These are phyloP conservation scores for Sarcophaga carnaria DNA, from an alignment of 2,888 invertebrate genomes.

Conservation along the genomic window DNA sequence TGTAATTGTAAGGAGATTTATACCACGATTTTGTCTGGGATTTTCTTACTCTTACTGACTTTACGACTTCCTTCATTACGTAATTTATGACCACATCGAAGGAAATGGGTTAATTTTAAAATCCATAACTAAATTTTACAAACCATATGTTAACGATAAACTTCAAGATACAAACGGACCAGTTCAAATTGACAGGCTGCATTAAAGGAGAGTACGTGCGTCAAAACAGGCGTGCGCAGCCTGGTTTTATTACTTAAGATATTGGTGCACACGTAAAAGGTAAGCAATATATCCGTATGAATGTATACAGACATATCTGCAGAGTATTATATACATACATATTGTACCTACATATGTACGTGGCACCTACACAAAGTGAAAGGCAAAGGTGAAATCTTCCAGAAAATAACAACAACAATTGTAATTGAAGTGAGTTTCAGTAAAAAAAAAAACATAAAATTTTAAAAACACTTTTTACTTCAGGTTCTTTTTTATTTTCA, in stretches of 20 bases:
- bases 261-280: conserved; percentile 5
- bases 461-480: conserved; percentile 7
- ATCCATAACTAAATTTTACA: not conserved
- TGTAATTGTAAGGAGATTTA: too few species aligned
- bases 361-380: conserved; percentile 63
- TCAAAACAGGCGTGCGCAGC: conserved; percentile 47
- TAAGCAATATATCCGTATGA: not conserved
- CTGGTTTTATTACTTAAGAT: conserved; percentile 25
- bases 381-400: conserved; percentile 42
- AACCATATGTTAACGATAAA: conserved; percentile 18
- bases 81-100: not conserved
- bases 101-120: conserved; percentile 31
- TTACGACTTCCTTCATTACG: too few species aligned
- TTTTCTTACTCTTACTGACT: too few species aligned
- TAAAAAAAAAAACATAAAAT: conserved; percentile 1
- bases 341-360: conserved; percentile 10
- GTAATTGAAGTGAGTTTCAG: conserved; percentile 39
- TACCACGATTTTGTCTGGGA: too few species aligned
- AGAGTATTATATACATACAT: not conserved
- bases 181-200: conserved; percentile 13
- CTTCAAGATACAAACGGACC: not conserved
- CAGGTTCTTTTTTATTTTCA: not conserved
- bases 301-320: not conserved
- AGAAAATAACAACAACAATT: conserved; percentile 37
- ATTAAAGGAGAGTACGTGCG: conserved; percentile 56